These are phyloP conservation scores for Noturus placidus DNA, from an alignment of 2,113 vertebrate genomes.

Conservation along the genomic window DNA sequence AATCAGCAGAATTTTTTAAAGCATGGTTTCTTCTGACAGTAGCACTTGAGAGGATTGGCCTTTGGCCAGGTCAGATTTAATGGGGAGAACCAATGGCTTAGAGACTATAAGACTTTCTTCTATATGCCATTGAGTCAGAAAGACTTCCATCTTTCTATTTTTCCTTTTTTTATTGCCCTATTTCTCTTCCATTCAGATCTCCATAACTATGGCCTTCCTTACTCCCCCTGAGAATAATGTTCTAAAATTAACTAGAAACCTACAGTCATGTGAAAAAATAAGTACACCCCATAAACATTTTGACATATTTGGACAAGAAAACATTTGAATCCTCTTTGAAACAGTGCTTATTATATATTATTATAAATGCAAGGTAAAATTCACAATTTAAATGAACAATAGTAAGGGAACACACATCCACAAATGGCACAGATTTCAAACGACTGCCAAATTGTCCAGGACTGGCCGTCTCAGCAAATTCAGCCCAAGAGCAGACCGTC, in stretches of 20 bases:
- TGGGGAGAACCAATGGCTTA: neutral
- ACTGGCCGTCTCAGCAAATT: no score
- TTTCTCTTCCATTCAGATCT: neutral
- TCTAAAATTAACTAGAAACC: neutral
- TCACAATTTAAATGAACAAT: no score
- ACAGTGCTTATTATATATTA: no score
- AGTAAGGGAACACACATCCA: no score
- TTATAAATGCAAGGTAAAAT: no score
- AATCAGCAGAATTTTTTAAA: constrained; percentile 60
- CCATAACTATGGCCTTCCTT: neutral
- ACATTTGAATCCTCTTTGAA: no score
- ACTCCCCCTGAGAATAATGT: neutral
- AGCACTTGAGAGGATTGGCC: neutral
- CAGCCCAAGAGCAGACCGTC: no score
- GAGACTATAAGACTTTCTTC: constrained; percentile 62
- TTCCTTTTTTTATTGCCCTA: constrained; percentile 32
- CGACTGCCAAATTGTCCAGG: no score
- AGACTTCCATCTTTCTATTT: constrained; percentile 57
- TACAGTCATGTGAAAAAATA: no score
- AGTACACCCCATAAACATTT: no score
- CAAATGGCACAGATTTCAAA: no score
- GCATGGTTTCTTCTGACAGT: constrained; percentile 1
- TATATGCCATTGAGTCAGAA: constrained; percentile 65
- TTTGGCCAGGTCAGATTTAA: constrained; percentile 7
- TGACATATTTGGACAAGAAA: no score